Percentiles rank a stretch among this genome's conserved stretches.
phyloP scores from a whole-genome alignment of 2,113 vertebrate species.

The Pituophis catenifer region DNA sequence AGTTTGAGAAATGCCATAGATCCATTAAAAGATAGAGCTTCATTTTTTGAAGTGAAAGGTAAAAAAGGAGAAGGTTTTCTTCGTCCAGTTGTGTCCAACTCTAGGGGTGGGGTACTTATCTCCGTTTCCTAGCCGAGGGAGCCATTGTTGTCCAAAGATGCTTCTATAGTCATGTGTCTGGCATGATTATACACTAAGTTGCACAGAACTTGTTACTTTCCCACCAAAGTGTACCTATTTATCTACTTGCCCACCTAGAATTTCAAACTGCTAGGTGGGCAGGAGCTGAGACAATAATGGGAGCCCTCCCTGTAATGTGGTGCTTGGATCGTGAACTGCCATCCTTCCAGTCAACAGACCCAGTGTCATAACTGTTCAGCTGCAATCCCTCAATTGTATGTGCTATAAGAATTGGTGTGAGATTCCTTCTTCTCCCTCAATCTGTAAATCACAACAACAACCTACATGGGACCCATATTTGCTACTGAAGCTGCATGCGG shows the following conservation, averaged over 20 bases:
- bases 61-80: neutral
- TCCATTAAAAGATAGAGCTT: neutral
- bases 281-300: neutral
- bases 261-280: neutral
- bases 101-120: neutral
- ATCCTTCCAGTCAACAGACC: neutral
- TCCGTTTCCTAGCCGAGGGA: neutral
- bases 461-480: neutral
- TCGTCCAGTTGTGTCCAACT: neutral
- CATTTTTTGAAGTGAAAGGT: neutral
- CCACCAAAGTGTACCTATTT: neutral
- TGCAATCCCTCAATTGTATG: neutral
- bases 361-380: neutral
- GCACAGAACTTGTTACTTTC: neutral
- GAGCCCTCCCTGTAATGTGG: neutral
- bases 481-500: constrained; percentile 8
- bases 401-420: neutral
- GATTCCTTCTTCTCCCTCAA: neutral
- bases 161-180: neutral
- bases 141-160: neutral
- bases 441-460: neutral
- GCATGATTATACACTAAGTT: neutral
- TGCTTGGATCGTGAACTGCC: neutral
- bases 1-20: neutral
- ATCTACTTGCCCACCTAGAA: neutral